These are phyloP conservation scores for Creontiades dilutus DNA, from an alignment of 2,888 invertebrate species.

Conservation along the genomic window DNA sequence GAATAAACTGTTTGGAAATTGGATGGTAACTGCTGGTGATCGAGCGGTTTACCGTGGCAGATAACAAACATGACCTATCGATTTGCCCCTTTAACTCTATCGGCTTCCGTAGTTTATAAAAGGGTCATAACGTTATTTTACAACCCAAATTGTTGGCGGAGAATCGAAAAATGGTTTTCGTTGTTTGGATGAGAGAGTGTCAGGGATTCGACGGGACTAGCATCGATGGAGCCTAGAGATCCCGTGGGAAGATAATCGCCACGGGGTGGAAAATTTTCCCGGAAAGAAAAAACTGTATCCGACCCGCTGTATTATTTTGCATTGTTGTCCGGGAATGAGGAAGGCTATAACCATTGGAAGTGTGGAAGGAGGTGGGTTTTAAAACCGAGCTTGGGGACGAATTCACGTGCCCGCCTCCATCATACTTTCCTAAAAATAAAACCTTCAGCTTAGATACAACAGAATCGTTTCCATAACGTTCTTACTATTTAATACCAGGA, in stretches of 20 bases:
- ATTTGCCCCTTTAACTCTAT: background rate
- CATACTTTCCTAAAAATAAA: background rate
- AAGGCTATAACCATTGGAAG: background rate
- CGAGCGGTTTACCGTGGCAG: background rate
- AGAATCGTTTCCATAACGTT: too few relatives aligned
- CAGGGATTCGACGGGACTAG: background rate
- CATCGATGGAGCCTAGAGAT: background rate
- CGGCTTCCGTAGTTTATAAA: background rate
- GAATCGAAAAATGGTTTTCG: background rate
- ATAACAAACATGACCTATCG: background rate
- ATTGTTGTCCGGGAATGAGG: background rate
- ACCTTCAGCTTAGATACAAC: too few relatives aligned
- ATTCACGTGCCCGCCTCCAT: background rate
- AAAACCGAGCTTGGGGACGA: background rate
- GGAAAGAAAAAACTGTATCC: constrained; percentile 6
- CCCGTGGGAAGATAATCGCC: background rate
- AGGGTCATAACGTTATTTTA: background rate
- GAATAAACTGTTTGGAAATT: too few relatives aligned
- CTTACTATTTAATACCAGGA: too few relatives aligned
- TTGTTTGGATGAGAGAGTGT: background rate
- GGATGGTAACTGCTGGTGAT: too few relatives aligned
- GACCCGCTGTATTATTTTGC: background rate
- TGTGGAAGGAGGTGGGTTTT: background rate
- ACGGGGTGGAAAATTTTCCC: constrained; percentile 5
- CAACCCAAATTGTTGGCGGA: background rate